phyloP scores from a whole-genome alignment of 2,888 invertebrate genomes.

The Plutella xylostella region DNA sequence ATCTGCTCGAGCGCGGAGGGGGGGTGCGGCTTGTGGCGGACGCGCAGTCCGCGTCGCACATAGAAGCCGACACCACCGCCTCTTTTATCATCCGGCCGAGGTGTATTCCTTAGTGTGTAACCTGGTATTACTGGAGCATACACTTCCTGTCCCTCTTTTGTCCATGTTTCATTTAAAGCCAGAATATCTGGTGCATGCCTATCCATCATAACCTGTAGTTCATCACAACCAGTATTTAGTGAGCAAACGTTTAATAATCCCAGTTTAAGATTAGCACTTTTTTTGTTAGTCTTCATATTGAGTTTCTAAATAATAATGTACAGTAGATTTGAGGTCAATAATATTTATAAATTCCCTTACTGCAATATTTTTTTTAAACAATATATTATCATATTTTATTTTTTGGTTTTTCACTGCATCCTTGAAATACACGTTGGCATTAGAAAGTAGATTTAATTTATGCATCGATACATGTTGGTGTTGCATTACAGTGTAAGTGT shows the following conservation, averaged over 20 bases:
- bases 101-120: neutral
- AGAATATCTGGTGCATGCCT: neutral
- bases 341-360: too few relatives aligned
- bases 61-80: conserved; percentile 1
- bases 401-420: too few relatives aligned
- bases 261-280: neutral
- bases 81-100: neutral
- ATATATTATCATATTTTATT: too few relatives aligned
- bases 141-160: neutral
- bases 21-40: neutral
- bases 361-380: too few relatives aligned
- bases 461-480: too few relatives aligned
- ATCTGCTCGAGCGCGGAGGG: neutral
- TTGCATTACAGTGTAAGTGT: too few relatives aligned
- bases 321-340: too few relatives aligned
- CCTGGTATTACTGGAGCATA: neutral
- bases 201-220: neutral
- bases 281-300: too few relatives aligned
- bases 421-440: too few relatives aligned
- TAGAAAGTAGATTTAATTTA: too few relatives aligned
- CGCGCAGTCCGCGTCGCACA: neutral
- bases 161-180: conserved; percentile 5
- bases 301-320: too few relatives aligned
- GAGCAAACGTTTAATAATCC: neutral
- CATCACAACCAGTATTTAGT: neutral